These are phyloP conservation scores for Ligdia adustata DNA, from an alignment of 2,888 invertebrate genomes.

Conservation along the genomic window DNA sequence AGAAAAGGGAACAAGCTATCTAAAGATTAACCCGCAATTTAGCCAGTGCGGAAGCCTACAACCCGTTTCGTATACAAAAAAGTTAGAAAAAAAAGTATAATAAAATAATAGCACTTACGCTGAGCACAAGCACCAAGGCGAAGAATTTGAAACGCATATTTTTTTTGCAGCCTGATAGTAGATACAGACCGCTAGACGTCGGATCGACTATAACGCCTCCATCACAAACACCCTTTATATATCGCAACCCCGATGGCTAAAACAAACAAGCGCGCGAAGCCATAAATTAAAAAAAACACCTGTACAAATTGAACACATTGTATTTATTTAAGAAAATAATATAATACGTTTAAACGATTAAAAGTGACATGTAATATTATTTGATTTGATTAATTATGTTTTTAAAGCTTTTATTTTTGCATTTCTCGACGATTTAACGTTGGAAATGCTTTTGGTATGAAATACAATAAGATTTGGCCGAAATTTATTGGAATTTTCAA, in stretches of 20 bases:
- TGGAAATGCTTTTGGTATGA: not conserved
- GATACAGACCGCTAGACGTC: conserved; percentile 9
- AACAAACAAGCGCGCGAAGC: not conserved
- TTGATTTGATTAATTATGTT: not conserved
- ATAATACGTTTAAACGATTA: not conserved
- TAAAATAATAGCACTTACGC: conserved; percentile 9
- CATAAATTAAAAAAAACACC: conserved; percentile 14
- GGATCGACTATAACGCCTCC: not conserved
- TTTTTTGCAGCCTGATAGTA: not conserved
- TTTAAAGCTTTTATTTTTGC: not conserved
- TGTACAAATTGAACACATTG: conserved; percentile 6
- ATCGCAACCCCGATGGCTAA: not conserved
- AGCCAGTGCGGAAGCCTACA: too few relatives aligned
- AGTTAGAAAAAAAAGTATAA: not conserved
- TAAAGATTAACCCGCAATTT: too few relatives aligned
- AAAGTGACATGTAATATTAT: not conserved
- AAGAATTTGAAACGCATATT: conserved; percentile 5
- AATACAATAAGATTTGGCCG: not conserved
- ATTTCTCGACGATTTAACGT: not conserved
- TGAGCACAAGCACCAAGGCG: conserved; percentile 17
- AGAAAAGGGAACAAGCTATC: too few relatives aligned
- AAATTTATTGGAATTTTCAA: conserved; percentile 3
- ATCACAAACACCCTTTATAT: conserved; percentile 1
- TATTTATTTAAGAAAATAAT: conserved; percentile 3
- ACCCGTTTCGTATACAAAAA: not conserved